A percentile compares a stretch with the other conserved stretches of the same genome.
Conservation (phyloP, 1,140 invertebrate genomes). For the Musca vetustissima region DNA sequence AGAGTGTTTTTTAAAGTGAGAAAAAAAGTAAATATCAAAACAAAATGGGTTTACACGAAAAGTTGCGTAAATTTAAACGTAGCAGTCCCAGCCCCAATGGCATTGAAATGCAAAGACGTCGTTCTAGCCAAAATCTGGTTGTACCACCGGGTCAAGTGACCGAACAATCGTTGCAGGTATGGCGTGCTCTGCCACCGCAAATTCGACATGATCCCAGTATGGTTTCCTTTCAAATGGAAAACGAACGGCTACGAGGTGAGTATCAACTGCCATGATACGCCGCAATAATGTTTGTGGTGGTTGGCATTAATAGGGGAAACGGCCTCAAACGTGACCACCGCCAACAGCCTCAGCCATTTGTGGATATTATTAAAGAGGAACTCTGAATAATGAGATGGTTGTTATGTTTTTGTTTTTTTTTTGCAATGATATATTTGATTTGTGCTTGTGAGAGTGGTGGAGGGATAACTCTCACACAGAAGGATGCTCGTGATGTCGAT, state of each 20-base stretch:
- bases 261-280: background rate
- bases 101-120: constrained; percentile 26
- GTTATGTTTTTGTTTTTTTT: too few species aligned
- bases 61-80: constrained; percentile 36
- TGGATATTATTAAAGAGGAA: too few species aligned
- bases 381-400: too few species aligned
- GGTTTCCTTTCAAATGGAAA: constrained; percentile 63
- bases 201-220: constrained; percentile 66
- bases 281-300: too few species aligned
- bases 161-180: constrained; percentile 63
- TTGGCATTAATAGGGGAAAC: too few species aligned
- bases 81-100: constrained; percentile 12
- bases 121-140: constrained; percentile 28
- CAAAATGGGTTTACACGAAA: constrained; percentile 43
- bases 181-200: constrained; percentile 63
- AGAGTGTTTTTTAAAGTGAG: background rate
- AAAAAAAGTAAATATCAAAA: constrained; percentile 1
- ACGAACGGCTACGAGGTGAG: constrained; percentile 61
- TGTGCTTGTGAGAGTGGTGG: too few species aligned
- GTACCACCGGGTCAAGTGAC: constrained; percentile 57
- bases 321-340: too few species aligned
- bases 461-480: too few species aligned
- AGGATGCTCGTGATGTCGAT: too few species aligned
- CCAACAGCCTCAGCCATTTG: too few species aligned
- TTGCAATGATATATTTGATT: too few species aligned